These are phyloP conservation scores for Galago senegalensis DNA, from an alignment of 2,797 vertebrate species.

Conservation along the genomic window DNA sequence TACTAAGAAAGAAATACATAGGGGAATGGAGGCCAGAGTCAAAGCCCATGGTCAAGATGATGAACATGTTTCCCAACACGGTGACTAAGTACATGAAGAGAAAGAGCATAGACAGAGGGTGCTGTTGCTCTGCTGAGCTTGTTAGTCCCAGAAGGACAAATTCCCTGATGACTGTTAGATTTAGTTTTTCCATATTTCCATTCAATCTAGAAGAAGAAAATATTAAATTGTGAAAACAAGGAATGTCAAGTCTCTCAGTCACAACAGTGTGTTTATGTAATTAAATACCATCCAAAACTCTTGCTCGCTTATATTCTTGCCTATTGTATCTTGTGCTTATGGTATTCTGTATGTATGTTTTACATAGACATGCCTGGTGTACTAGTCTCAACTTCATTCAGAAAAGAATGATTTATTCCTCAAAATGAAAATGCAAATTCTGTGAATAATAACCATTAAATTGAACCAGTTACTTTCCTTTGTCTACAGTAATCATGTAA, in stretches of 20 bases:
- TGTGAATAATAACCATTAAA: not conserved
- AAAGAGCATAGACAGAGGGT: not conserved
- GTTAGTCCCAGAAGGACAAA: not conserved
- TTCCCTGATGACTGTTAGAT: not conserved
- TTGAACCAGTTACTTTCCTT: not conserved
- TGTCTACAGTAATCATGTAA: not conserved
- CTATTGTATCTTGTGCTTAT: not conserved
- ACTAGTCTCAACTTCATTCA: not conserved
- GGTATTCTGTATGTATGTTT: no score
- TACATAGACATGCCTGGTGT: not conserved
- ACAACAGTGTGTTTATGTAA: no score
- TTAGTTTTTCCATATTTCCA: not conserved
- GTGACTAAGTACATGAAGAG: not conserved
- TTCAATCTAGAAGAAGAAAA: not conserved
- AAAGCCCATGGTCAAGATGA: not conserved
- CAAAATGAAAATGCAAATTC: not conserved
- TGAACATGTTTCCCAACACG: not conserved
- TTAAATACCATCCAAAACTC: no score
- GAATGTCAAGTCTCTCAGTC: not conserved
- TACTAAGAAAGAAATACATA: conserved; percentile 44
- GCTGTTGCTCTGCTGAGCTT: not conserved
- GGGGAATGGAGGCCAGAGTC: not conserved
- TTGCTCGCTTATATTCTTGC: no score
- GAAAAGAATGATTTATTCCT: not conserved
- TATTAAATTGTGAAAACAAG: not conserved